phyloP scores from a whole-genome alignment of 2,113 vertebrate genomes.

The Chloropsis cyanopogon region DNA sequence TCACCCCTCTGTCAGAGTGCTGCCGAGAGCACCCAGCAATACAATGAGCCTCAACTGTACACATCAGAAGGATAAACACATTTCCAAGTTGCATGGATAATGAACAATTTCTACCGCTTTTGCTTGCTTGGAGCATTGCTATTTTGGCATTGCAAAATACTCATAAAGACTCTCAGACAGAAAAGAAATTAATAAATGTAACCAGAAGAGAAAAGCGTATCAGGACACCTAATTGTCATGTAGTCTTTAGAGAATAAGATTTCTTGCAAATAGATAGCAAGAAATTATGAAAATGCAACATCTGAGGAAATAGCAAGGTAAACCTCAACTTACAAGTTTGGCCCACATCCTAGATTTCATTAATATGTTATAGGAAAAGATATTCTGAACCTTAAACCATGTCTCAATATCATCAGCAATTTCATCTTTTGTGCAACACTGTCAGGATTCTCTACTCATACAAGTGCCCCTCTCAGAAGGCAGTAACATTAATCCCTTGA shows the following conservation, averaged over 20 bases:
- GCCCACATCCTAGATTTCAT: neutral
- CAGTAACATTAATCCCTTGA: neutral
- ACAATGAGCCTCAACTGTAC: accelerated
- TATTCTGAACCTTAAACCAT: neutral
- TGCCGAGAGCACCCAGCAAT: accelerated
- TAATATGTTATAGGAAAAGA: neutral
- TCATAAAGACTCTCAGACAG: neutral
- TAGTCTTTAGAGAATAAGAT: neutral
- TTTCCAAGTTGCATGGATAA: accelerated
- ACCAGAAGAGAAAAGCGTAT: neutral
- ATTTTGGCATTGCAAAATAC: neutral
- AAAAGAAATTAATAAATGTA: neutral
- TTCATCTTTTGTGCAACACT: neutral
- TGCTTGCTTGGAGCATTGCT: neutral
- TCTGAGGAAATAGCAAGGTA: neutral
- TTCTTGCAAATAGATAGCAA: neutral
- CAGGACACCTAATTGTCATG: neutral
- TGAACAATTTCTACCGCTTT: neutral
- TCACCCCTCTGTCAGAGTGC: neutral
- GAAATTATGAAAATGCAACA: neutral
- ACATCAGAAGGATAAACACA: neutral
- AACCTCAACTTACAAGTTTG: neutral
- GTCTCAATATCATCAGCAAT: neutral
- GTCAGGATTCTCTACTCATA: neutral
- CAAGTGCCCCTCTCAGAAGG: neutral